phyloP scores from a whole-genome alignment of 2,888 invertebrate species.

The Philaethria dido region DNA sequence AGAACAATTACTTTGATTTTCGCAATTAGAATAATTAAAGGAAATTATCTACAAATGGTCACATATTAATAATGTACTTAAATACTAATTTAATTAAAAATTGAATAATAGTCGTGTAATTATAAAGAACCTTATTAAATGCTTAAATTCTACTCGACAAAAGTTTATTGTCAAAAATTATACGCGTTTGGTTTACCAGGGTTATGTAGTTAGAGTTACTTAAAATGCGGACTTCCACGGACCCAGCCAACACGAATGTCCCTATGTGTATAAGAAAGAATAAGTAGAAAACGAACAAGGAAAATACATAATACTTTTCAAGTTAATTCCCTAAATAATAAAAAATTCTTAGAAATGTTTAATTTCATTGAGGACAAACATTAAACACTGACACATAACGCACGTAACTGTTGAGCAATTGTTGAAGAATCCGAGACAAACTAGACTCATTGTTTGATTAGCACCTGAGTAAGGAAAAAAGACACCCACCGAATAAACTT shows the following conservation, averaged over 20 bases:
- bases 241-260: too few relatives aligned
- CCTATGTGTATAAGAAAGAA: neutral
- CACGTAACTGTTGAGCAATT: constrained; percentile 3
- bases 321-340: constrained; percentile 4
- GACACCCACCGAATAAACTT: constrained; percentile 6
- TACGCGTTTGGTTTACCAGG: too few relatives aligned
- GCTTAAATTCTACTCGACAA: too few relatives aligned
- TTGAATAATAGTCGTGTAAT: too few relatives aligned
- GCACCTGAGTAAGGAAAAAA: constrained; percentile 29
- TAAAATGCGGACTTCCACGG: too few relatives aligned
- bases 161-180: too few relatives aligned
- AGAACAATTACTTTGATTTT: neutral
- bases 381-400: neutral
- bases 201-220: too few relatives aligned
- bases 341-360: constrained; percentile 4
- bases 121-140: too few relatives aligned
- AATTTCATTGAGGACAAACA: neutral
- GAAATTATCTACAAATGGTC: neutral
- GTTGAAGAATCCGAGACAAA: constrained; percentile 15
- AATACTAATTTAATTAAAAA: too few relatives aligned
- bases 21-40: neutral
- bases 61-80: too few relatives aligned
- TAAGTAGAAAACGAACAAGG: neutral
- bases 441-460: constrained; percentile 30
- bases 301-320: neutral